Percentiles rank a stretch among this genome's conserved stretches.
phyloP scores from a whole-genome alignment of 2,797 vertebrate species.

The Amblyopsis hoosieri region DNA sequence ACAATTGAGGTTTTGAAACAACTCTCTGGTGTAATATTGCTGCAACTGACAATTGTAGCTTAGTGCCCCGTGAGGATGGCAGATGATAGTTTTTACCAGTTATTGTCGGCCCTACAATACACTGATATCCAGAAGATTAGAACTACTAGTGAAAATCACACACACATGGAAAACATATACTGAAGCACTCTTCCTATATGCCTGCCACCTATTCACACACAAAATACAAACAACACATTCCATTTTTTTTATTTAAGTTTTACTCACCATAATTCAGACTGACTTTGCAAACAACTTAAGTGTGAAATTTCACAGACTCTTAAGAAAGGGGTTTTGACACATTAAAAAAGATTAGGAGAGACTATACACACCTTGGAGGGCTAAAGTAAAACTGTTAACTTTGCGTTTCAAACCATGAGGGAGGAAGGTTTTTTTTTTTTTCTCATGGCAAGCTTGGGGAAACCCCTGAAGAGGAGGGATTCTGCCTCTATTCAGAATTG shows the following conservation, averaged over 20 bases:
- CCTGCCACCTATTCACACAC: not conserved
- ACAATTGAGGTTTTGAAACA: conserved; percentile 12
- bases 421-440: conserved; percentile 36
- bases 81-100: conserved; percentile 26
- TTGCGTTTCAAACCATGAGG: conserved; percentile 77
- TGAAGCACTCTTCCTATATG: too few species aligned
- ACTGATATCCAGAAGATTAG: not conserved
- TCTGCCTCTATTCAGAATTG: conserved; percentile 60
- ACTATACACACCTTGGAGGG: conserved; percentile 74
- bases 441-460: conserved; percentile 57
- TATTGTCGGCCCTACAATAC: conserved; percentile 7
- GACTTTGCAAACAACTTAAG: conserved; percentile 78
- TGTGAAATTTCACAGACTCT: conserved; percentile 80
- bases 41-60: conserved; percentile 5
- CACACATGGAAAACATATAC: not conserved
- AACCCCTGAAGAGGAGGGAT: conserved; percentile 67
- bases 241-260: conserved; percentile 36
- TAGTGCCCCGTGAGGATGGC: conserved; percentile 7
- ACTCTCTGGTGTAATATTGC: conserved; percentile 7
- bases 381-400: conserved; percentile 77
- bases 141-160: not conserved
- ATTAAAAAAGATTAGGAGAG: conserved; percentile 82
- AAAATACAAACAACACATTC: conserved; percentile 16
- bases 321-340: conserved; percentile 79
- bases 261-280: conserved; percentile 62